Percentiles rank a stretch among this genome's conserved stretches.
Conservation (phyloP, 2,888 invertebrate species). For the Tipula vernalis region DNA sequence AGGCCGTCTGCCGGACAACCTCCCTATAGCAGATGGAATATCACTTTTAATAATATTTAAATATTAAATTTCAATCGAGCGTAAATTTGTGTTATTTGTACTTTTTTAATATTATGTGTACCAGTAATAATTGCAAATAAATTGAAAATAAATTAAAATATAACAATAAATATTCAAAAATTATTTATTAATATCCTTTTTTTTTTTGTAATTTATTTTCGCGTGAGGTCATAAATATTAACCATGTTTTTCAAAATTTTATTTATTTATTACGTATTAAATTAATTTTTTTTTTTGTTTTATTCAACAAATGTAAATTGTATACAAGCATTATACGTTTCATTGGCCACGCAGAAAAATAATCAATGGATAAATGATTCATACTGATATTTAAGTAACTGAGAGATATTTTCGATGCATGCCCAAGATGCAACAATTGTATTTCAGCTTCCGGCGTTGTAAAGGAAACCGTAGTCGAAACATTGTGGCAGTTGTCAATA, state of each 20-base stretch:
- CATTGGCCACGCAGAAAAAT: no score
- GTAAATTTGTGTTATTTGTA: neutral
- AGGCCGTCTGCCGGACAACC: neutral
- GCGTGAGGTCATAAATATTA: neutral
- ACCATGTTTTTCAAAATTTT: neutral
- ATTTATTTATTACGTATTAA: neutral
- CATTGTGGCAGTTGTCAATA: no score
- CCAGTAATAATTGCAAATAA: neutral
- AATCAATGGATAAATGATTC: no score
- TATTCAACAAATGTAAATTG: no score
- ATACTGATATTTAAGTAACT: no score
- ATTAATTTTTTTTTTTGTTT: neutral
- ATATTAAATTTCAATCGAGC: neutral
- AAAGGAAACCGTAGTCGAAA: no score
- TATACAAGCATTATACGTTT: no score
- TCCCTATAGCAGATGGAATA: neutral
- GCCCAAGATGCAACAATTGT: no score
- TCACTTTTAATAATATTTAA: neutral
- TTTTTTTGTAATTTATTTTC: neutral
- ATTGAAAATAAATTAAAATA: neutral
- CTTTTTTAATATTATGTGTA: neutral
- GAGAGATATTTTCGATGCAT: no score
- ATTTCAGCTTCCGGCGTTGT: no score
- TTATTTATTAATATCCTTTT: neutral
- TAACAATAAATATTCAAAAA: neutral